phyloP scores from a whole-genome alignment of 2,797 vertebrate genomes.

The Linurgus olivaceus region DNA sequence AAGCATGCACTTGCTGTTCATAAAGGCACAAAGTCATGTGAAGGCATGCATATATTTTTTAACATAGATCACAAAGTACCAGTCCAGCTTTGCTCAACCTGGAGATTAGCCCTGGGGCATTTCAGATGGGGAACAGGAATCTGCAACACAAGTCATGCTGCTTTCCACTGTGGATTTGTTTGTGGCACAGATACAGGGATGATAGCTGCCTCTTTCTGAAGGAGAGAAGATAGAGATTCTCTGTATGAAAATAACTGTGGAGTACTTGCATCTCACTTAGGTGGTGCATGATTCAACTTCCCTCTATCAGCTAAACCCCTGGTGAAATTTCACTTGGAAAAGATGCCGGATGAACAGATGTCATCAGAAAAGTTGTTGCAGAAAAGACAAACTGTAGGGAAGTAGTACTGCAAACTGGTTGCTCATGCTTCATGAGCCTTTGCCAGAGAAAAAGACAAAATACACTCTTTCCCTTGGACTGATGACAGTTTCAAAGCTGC shows the following conservation, averaged over 20 bases:
- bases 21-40: neutral
- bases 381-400: neutral
- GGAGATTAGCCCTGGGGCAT: neutral
- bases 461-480: neutral
- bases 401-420: neutral
- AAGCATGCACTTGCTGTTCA: neutral
- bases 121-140: neutral
- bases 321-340: neutral
- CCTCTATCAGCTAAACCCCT: neutral
- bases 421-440: neutral
- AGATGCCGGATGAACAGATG: neutral
- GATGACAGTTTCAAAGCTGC: neutral
- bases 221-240: neutral
- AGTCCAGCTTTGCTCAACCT: neutral
- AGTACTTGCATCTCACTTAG: neutral
- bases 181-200: neutral
- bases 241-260: neutral
- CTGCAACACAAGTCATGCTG: neutral
- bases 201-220: neutral
- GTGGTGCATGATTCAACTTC: neutral
- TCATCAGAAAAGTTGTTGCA: neutral
- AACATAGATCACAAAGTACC: neutral
- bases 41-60: accelerated
- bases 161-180: neutral
- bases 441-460: neutral